Evolutionary conservation across 64 coral and sea anemone species (phyloP), one percentile per base, ranked within the genome.

Genomic region (Stichodactyla helianthus): DNA sequence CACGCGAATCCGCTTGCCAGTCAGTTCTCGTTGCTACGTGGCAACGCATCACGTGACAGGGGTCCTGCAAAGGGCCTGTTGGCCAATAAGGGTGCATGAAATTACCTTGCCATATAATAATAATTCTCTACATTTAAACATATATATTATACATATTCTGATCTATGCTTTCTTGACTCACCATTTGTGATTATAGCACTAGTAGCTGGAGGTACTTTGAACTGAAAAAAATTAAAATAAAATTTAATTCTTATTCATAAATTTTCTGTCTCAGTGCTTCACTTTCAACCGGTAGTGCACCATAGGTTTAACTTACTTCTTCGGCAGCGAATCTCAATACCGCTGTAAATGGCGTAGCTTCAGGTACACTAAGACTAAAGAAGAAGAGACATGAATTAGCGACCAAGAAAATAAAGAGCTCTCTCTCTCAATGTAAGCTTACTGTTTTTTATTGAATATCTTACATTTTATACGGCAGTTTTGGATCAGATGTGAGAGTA

Each of bases 171-270:
- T 81, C 19, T 53, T 22, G 13, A 85, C 97, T 92, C 83, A 99
- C 97, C 97, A 83, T 99, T 99, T 89, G 97, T 99, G 52, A 99
- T 99, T 65, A 99, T 99, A 54, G 97, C 97, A 89, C 97, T 99
- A 1, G 97, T 99, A 83, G 90, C 97, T 1, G 97, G 97, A 79
- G 97, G 90, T 20, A 99, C 97, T 82, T 99, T 99, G 60, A 99
- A 99, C 97, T 99, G 82, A 77, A 99, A 91, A 91, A 1, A 54
- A 35, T 16, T 53, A 52, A 74, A 31, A 9, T 2, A 6, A 65
- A 11, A 7, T 74, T 23, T 58, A 58, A 58, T 58, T 15, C 14
- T 15, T 58, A 58, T 58, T 44, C 35, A 44, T 44, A 44, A 44
- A 44, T 44, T 44, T 44, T 44, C 35, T 44, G 35, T 3, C 35